Conservation (phyloP, 2,797 vertebrate species). For the Pseudocheirus occidentalis region DNA sequence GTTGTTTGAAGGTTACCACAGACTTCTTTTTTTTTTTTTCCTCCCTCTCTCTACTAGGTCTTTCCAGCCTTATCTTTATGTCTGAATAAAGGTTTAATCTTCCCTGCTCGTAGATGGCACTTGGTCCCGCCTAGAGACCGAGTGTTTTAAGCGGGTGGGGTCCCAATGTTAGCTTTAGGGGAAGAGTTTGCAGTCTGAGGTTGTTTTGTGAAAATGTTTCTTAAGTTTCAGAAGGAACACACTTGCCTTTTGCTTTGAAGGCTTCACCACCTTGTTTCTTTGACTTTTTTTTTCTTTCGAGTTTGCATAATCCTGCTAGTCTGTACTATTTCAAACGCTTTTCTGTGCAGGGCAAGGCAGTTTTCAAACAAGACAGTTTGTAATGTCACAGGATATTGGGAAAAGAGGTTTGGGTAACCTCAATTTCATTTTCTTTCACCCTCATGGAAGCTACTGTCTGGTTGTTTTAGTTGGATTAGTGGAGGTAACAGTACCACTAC, state of each 20-base stretch:
- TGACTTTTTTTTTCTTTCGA: constrained; percentile 36
- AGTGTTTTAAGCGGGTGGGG: constrained; percentile 18
- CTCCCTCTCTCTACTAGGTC: not conserved
- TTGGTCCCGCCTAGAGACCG: constrained; percentile 39
- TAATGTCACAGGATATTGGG: constrained; percentile 51
- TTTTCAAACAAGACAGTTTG: constrained; percentile 41
- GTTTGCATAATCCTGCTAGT: constrained; percentile 58
- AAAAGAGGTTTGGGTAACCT: constrained; percentile 59
- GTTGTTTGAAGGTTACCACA: constrained; percentile 19
- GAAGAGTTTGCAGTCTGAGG: constrained; percentile 36
- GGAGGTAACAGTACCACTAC: constrained; percentile 75
- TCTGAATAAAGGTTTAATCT: constrained; percentile 11
- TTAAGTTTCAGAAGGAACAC: constrained; percentile 55
- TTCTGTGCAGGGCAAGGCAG: constrained; percentile 35
- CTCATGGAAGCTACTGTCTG: constrained; percentile 66
- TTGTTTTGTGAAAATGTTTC: constrained; percentile 5
- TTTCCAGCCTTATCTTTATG: constrained; percentile 36
- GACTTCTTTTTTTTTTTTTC: constrained; percentile 41
- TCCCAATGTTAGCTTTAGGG: constrained; percentile 18
- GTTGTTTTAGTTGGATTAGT: constrained; percentile 76
- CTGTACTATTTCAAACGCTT: constrained; percentile 31
- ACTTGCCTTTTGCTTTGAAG: constrained; percentile 24
- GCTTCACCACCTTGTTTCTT: constrained; percentile 52
- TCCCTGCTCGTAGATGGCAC: not conserved
- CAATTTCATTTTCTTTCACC: constrained; percentile 41